A percentile compares a stretch with the other conserved stretches of the same genome.
phyloP scores from a whole-genome alignment of 2,113 vertebrate genomes.

The Gallinago undulata region DNA sequence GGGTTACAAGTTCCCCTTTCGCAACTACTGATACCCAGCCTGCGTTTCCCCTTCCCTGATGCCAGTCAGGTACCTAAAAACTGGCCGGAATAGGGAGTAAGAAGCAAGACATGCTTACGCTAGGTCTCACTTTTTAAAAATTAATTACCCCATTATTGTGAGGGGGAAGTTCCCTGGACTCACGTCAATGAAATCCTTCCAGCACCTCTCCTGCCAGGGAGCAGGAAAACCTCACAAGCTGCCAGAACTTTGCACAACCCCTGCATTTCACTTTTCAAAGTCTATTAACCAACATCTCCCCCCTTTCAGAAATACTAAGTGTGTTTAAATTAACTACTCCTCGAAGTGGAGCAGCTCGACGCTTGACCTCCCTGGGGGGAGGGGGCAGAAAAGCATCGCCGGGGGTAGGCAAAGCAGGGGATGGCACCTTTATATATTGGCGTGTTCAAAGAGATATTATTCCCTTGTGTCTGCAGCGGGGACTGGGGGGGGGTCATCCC shows the following conservation, averaged over 20 bases:
- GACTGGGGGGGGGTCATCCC: neutral
- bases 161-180: neutral
- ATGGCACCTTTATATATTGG: fast-evolving
- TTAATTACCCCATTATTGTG: neutral
- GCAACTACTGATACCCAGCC: neutral
- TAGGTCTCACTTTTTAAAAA: neutral
- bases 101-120: neutral
- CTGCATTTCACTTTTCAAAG: neutral
- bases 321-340: neutral
- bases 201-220: neutral
- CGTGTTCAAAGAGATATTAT: fast-evolving
- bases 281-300: neutral
- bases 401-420: no score
- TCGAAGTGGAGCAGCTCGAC: neutral
- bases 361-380: neutral
- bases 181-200: fast-evolving
- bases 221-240: no score
- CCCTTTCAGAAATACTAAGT: fast-evolving
- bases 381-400: neutral
- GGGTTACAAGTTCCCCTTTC: neutral
- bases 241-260: fast-evolving
- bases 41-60: neutral
- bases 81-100: neutral
- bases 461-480: fast-evolving
- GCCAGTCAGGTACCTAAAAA: neutral